phyloP scores from a whole-genome alignment of 2,797 vertebrate species.

The Chaunax sp. region DNA sequence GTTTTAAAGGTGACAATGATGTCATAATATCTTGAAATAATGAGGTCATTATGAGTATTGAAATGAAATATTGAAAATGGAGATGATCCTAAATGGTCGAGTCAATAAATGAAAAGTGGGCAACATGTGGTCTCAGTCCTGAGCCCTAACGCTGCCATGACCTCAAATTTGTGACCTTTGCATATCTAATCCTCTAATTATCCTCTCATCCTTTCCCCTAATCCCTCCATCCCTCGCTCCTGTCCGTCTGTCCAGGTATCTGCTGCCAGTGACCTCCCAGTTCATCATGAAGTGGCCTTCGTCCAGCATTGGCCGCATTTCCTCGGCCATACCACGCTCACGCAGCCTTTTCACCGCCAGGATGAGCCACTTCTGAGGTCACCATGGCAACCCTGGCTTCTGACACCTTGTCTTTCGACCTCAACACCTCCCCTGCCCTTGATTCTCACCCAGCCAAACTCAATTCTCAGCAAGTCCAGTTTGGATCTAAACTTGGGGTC shows the following conservation, averaged over 20 bases:
- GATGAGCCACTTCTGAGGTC: conserved; percentile 89
- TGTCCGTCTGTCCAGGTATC: conserved; percentile 90
- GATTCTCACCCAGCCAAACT: conserved; percentile 63
- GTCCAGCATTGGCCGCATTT: conserved; percentile 87
- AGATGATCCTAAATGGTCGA: conserved; percentile 50
- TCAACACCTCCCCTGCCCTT: conserved; percentile 35
- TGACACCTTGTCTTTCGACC: conserved; percentile 67
- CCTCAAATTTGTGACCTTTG: conserved; percentile 81
- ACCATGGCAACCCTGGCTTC: conserved; percentile 65
- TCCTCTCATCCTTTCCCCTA: conserved; percentile 74
- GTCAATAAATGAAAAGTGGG: conserved; percentile 52
- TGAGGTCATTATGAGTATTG: conserved; percentile 43
- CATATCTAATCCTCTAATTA: conserved; percentile 83
- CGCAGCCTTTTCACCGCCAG: conserved; percentile 90
- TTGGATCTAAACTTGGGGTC: conserved; percentile 53
- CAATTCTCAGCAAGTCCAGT: conserved; percentile 51
- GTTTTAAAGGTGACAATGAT: conserved; percentile 8
- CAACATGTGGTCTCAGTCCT: conserved; percentile 60
- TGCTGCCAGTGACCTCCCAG: conserved; percentile 95
- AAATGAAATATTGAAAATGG: conserved; percentile 47
- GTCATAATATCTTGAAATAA: conserved; percentile 26
- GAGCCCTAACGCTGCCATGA: conserved; percentile 69
- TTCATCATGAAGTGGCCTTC: conserved; percentile 93
- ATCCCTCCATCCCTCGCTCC: conserved; percentile 73
- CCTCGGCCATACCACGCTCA: conserved; percentile 87